Percentiles rank a stretch among this genome's conserved stretches.
Conservation (phyloP, 2,797 vertebrate species). For the Microctenopoma lineatum region DNA sequence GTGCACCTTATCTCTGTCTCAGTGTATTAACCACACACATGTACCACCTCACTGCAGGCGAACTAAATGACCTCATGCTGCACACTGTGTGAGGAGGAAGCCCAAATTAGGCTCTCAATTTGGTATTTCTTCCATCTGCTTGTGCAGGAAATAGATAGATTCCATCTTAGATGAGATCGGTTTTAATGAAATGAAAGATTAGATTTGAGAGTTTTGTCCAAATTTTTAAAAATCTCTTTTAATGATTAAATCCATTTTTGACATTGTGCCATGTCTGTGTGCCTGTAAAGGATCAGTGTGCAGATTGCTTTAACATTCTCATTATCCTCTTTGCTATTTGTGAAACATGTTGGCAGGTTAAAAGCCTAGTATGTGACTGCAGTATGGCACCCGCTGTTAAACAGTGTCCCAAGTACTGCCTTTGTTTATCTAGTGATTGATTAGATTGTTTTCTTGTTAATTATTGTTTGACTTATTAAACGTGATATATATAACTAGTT, state of each 20-base stretch:
- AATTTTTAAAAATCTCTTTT: conserved; percentile 67
- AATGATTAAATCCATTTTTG: conserved; percentile 79
- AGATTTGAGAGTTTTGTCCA: conserved; percentile 70
- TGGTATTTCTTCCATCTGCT: conserved; percentile 70
- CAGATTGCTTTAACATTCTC: conserved; percentile 76
- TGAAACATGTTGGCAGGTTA: conserved; percentile 68
- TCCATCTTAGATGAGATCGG: conserved; percentile 75
- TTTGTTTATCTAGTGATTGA: conserved; percentile 41
- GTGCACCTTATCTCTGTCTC: conserved; percentile 48
- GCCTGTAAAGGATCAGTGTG: conserved; percentile 71
- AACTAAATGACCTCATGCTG: conserved; percentile 66
- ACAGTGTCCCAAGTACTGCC: conserved; percentile 30
- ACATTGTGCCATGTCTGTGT: conserved; percentile 62
- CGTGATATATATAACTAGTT: background rate
- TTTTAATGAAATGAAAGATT: conserved; percentile 81
- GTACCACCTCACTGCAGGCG: conserved; percentile 51
- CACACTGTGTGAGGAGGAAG: conserved; percentile 55
- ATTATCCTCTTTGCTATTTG: conserved; percentile 70
- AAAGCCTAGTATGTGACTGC: conserved; percentile 53
- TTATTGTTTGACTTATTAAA: conserved; percentile 12
- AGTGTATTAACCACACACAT: conserved; percentile 47
- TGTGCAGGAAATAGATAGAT: conserved; percentile 78
- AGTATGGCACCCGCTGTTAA: conserved; percentile 39
- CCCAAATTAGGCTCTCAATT: conserved; percentile 65
- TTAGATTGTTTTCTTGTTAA: conserved; percentile 23